phyloP scores from a whole-genome alignment of 2,797 vertebrate genomes.

The Muscicapa comitata region DNA sequence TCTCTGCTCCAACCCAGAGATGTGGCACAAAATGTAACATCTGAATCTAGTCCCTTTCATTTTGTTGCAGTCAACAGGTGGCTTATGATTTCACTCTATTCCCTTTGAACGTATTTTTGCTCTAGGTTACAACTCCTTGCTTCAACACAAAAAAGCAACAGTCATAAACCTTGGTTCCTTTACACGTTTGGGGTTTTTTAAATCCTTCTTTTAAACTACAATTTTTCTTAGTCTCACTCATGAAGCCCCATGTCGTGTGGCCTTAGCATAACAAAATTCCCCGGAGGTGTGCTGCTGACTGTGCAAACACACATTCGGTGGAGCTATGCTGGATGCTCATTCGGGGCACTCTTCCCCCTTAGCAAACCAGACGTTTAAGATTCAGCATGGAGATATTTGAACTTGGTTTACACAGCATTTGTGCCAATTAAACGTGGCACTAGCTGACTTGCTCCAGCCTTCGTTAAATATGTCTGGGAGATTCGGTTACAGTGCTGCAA shows the following conservation, averaged over 20 bases:
- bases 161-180: not conserved
- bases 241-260: not conserved
- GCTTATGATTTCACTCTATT: not conserved
- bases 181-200: accelerated
- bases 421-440: accelerated
- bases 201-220: not conserved
- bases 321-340: not conserved
- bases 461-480: not conserved
- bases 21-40: not conserved
- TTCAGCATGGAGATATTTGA: not conserved
- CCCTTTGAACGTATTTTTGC: not conserved
- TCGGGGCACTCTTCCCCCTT: not conserved
- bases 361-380: not conserved
- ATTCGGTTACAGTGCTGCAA: not conserved
- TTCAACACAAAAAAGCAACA: not conserved
- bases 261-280: not conserved
- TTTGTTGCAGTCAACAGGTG: not conserved
- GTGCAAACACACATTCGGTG: accelerated
- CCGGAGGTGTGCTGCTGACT: not conserved
- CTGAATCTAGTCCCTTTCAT: not conserved
- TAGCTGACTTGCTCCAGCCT: not conserved
- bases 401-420: not conserved
- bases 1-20: not conserved
- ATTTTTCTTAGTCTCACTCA: not conserved
- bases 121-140: not conserved